phyloP scores from a whole-genome alignment of 2,113 vertebrate genomes.

The Suncus etruscus region DNA sequence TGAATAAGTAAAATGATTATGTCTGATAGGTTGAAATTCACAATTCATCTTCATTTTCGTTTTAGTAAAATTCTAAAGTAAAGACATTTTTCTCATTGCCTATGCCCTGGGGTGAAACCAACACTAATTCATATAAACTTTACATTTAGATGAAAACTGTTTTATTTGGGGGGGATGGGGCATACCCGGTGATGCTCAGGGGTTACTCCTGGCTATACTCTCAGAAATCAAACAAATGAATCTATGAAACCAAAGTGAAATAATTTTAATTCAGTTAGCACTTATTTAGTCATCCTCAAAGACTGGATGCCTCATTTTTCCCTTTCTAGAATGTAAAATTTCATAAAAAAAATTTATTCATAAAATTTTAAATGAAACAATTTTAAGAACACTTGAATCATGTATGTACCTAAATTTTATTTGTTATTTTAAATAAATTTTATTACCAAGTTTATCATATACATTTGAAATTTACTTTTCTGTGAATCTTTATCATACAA shows the following conservation, averaged over 20 bases:
- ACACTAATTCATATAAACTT: conserved; percentile 42
- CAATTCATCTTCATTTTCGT: conserved; percentile 61
- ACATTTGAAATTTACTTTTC: conserved; percentile 42
- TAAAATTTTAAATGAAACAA: too few species aligned
- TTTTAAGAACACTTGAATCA: conserved; percentile 10
- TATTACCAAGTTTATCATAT: conserved; percentile 49
- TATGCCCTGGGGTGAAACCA: conserved; percentile 15
- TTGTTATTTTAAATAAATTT: conserved; percentile 37
- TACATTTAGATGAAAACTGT: background rate
- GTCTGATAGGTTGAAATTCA: background rate
- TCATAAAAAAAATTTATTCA: conserved; percentile 26
- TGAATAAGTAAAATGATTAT: conserved; percentile 50
- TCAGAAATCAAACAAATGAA: background rate
- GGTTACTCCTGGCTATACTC: too few species aligned
- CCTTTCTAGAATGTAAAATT: conserved; percentile 43
- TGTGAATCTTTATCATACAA: conserved; percentile 10
- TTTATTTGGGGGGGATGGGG: too few species aligned
- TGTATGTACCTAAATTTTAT: conserved; percentile 24
- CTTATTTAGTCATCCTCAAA: conserved; percentile 40
- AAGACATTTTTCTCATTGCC: conserved; percentile 1
- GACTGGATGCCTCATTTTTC: background rate
- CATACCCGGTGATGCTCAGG: too few species aligned
- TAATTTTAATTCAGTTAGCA: conserved; percentile 43
- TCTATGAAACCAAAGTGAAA: conserved; percentile 47
- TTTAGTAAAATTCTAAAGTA: conserved; percentile 26